These are phyloP conservation scores for Hypena proboscidalis DNA, from an alignment of 2,888 invertebrate genomes.

Conservation along the genomic window DNA sequence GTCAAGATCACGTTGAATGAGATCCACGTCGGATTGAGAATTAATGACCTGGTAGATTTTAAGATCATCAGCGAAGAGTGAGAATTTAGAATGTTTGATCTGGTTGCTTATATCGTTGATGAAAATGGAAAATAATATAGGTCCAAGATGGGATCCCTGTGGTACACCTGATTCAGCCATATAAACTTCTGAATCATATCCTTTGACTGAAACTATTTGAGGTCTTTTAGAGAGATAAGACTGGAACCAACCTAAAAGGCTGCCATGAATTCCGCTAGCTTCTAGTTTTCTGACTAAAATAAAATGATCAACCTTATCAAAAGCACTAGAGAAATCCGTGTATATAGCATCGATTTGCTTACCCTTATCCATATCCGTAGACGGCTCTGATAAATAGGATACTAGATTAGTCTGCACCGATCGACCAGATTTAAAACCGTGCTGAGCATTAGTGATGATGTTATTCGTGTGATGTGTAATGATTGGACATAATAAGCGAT, in stretches of 20 bases:
- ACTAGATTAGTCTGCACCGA: slow-evolving; percentile 1
- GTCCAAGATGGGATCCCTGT: slow-evolving; percentile 1
- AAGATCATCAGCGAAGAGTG: neutral
- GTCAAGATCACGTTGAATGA: too few relatives aligned
- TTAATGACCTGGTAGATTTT: too few relatives aligned
- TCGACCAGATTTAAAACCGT: neutral
- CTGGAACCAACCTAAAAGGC: too few relatives aligned
- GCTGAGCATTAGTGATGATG: neutral
- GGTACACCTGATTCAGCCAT: neutral
- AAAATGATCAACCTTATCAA: slow-evolving; percentile 5
- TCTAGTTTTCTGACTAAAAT: neutral
- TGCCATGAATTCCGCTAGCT: neutral
- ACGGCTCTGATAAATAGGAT: neutral
- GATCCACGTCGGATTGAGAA: too few relatives aligned
- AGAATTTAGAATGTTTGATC: neutral
- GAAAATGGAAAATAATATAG: neutral
- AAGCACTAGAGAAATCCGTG: slow-evolving; percentile 6
- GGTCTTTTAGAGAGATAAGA: neutral
- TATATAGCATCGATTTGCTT: slow-evolving; percentile 4
- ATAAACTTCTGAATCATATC: neutral
- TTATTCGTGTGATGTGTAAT: neutral
- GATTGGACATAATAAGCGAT: too few relatives aligned
- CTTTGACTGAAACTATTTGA: neutral
- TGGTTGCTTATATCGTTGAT: too few relatives aligned
- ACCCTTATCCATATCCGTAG: neutral